A percentile compares a stretch with the other conserved stretches of the same genome.
Evolutionary conservation across 1,140 invertebrate species (phyloP).

Genomic region (Halesus radiatus): DNA sequence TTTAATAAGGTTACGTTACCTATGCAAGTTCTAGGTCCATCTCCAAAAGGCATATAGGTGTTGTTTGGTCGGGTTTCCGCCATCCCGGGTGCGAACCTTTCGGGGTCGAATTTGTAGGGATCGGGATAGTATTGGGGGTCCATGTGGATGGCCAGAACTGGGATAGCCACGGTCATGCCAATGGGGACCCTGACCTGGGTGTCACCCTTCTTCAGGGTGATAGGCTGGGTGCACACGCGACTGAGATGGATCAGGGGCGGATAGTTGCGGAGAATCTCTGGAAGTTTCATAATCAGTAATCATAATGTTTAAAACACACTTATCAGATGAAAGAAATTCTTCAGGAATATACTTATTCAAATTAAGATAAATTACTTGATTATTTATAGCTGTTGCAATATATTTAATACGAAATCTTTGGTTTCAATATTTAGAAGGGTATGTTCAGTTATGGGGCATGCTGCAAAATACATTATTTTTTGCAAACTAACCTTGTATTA

Average conservation of each 20-base stretch:
- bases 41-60: constrained; percentile 47
- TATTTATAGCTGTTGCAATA: too few relatives aligned
- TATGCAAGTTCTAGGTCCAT: constrained; percentile 50
- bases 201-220: constrained; percentile 9
- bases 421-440: too few relatives aligned
- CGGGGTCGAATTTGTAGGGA: constrained; percentile 46
- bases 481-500: neutral
- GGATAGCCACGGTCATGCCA: constrained; percentile 39
- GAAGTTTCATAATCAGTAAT: too few relatives aligned
- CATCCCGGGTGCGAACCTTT: constrained; percentile 46
- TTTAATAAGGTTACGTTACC: constrained; percentile 8
- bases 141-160: constrained; percentile 35
- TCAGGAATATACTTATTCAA: too few relatives aligned
- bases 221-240: constrained; percentile 37
- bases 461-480: too few relatives aligned
- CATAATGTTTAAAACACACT: too few relatives aligned
- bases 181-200: neutral
- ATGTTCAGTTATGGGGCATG: too few relatives aligned
- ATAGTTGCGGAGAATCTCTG: constrained; percentile 46
- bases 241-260: constrained; percentile 25
- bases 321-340: too few relatives aligned
- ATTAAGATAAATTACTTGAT: too few relatives aligned
- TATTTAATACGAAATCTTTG: too few relatives aligned
- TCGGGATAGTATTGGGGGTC: constrained; percentile 49
- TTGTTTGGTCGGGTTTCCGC: constrained; percentile 32